Conservation (phyloP, 2,888 invertebrate species). For the Sarcophaga caerulescens region DNA sequence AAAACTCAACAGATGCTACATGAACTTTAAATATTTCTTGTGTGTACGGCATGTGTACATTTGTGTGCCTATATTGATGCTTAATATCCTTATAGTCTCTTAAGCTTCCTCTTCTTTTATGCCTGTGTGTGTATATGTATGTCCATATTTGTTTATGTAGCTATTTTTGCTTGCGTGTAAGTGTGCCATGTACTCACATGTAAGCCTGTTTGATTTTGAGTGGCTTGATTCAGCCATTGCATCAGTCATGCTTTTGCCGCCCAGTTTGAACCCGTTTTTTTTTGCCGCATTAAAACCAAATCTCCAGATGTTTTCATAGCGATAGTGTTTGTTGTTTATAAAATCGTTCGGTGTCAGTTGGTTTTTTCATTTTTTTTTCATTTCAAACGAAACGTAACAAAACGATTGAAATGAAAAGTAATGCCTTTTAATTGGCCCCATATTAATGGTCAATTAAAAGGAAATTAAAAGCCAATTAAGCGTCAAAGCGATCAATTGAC, state of each 20-base stretch:
- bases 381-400: too few species aligned
- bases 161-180: too few species aligned
- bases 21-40: background rate
- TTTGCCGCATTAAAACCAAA: constrained; percentile 21
- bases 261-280: background rate
- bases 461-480: constrained; percentile 51
- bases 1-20: background rate
- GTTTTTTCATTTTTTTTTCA: background rate
- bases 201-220: too few species aligned
- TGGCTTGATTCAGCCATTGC: too few species aligned
- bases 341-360: background rate
- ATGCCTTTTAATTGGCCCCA: constrained; percentile 40
- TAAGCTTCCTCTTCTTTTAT: too few species aligned
- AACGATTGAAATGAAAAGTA: constrained; percentile 27
- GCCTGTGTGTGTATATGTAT: too few species aligned
- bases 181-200: too few species aligned
- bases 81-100: too few species aligned
- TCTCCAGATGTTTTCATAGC: constrained; percentile 22
- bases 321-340: background rate
- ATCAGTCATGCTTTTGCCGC: too few species aligned
- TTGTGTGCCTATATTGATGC: background rate
- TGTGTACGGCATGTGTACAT: background rate
- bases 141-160: too few species aligned
- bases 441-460: constrained; percentile 58
- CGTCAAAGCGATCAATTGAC: constrained; percentile 32